These are phyloP conservation scores for Bimastos eiseni DNA, from an alignment of 2,888 invertebrate species.

Conservation along the genomic window DNA sequence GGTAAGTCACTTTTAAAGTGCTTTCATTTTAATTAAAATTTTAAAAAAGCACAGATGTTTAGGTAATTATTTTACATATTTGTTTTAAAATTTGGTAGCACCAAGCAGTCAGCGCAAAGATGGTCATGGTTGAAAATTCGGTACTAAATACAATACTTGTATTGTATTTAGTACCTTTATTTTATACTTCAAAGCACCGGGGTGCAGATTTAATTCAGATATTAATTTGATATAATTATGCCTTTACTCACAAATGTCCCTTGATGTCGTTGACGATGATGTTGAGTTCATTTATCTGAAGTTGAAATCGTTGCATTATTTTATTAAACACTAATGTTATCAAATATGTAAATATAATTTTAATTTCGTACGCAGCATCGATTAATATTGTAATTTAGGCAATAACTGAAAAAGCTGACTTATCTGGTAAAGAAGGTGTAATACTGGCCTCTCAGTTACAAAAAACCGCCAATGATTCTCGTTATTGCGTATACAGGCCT, in stretches of 20 bases:
- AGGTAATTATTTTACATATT: background rate
- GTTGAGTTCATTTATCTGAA: conserved; percentile 94
- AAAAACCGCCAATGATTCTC: no score
- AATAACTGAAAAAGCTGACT: background rate
- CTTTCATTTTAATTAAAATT: background rate
- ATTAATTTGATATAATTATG: background rate
- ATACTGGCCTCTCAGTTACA: background rate
- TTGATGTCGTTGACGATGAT: conserved; percentile 99
- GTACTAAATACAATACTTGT: no score
- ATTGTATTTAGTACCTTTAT: no score
- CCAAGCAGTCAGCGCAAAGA: no score
- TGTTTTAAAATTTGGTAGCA: background rate
- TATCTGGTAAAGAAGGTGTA: background rate
- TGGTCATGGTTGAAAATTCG: no score
- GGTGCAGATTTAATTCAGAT: background rate
- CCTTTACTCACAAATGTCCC: conserved; percentile 80
- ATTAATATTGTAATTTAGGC: background rate
- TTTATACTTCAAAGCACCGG: background rate
- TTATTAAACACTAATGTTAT: background rate
- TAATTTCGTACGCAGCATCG: no score
- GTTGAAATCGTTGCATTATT: background rate
- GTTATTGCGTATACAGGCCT: no score
- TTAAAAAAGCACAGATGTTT: background rate
- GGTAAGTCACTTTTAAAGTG: background rate
- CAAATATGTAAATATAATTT: background rate